A percentile compares a stretch with the other conserved stretches of the same genome.
Evolutionary conservation across 2,113 vertebrate genomes (phyloP).

Genomic region (Xenotilapia leptura): DNA sequence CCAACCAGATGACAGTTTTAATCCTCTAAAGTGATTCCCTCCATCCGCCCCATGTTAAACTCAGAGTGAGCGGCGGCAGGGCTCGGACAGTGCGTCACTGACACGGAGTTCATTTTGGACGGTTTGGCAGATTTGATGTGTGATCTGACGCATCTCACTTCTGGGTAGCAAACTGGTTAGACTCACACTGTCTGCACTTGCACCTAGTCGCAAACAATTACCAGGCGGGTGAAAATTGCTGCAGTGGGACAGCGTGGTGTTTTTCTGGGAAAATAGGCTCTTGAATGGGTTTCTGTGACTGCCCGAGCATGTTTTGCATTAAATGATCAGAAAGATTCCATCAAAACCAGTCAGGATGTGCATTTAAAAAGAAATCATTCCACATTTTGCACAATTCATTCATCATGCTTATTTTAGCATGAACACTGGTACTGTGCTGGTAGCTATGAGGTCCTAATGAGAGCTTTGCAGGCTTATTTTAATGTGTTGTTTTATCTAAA

Average conservation of each 20-base stretch:
- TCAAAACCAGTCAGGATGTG: not conserved
- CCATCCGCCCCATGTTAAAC: not conserved
- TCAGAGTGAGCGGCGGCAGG: not conserved
- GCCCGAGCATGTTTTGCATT: not conserved
- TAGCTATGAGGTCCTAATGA: not conserved
- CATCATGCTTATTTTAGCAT: not conserved
- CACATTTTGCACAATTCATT: not conserved
- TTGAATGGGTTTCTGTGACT: not conserved
- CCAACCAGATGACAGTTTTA: conserved; percentile 33
- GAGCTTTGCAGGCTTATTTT: not conserved
- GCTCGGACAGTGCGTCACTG: not conserved
- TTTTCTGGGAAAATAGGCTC: not conserved
- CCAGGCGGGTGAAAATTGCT: not conserved
- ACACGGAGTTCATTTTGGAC: not conserved
- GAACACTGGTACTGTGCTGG: not conserved
- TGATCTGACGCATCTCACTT: not conserved
- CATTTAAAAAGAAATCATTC: not conserved
- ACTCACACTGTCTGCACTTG: not conserved
- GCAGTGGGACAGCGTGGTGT: not conserved
- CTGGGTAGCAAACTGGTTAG: not conserved
- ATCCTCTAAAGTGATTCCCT: conserved; percentile 49
- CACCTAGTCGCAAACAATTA: not conserved
- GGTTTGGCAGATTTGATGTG: not conserved
- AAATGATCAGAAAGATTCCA: not conserved
- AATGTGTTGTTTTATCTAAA: not conserved